Base-by-base conservation (phyloP, 1,140 invertebrate genomes). In the Drosophila kikkawai region DNA sequence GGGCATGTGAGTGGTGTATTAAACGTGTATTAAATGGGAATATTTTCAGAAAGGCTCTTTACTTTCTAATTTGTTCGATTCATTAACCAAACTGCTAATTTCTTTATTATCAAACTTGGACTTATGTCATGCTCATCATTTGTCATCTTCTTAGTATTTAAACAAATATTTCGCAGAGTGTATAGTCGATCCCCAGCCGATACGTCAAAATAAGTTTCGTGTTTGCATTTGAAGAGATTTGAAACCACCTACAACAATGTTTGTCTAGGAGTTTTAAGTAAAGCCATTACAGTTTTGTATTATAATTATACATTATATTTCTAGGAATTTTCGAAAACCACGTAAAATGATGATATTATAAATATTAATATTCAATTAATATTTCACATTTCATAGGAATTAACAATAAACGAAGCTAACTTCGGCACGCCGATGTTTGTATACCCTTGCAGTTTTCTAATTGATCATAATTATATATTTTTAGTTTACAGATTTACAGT, bases 1-100 rank as follows among this genome's bases (percentile, higher is more conserved):
- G 57, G 29, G 6, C 57, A 63, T 26, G 63, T 65, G 15, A 44
- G 37, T 63, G 44, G 37, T 63, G 36, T 6, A 22, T 19, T 19
- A 1, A 7, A 12, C 9, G 9, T 0, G 1, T 19, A 48, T 32
- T 1, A 19, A 15, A 34, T 0, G 6, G 13, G 11, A 12, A 11
- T 4, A 8, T 1, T 34, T n/a, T 11, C 4, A 15, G n/a, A 0
- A 13, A 55, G 15, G 29, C 17, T 11, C 4, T 29, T 6, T 29
- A 29, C 7, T 36, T 8, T 0, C 7, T 5, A 13, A 19, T 19
- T 7, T 7, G 32, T n/a, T 29, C n/a, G n/a, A 51, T 12, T 6
- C 0, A 12, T 11, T 12, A n/a, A 36, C 17, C 34, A 15, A 8
- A 5, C 32, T 7, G 26, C 2, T 11, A 36, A 8, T 13, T 36